Evolutionary conservation across 2,113 vertebrate genomes (phyloP).

Genomic region (Bambusicola thoracicus): DNA sequence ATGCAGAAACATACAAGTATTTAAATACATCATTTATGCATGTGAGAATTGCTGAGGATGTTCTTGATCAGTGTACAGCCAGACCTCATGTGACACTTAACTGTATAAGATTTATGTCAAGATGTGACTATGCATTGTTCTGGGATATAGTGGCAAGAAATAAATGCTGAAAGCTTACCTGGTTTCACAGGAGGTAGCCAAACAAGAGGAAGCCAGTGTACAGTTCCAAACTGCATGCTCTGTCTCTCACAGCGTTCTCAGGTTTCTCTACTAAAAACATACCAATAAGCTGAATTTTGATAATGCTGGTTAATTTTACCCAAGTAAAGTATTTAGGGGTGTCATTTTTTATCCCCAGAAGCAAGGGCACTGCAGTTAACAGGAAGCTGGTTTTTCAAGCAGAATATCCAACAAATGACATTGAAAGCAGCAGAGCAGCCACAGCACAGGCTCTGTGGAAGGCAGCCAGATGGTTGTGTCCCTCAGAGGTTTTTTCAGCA

Average conservation of each 20-base stretch:
- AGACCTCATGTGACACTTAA: neutral
- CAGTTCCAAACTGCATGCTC: neutral
- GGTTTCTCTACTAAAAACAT: neutral
- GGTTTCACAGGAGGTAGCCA: neutral
- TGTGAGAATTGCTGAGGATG: neutral
- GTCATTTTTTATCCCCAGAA: neutral
- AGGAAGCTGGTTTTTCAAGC: neutral
- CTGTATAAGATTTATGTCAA: neutral
- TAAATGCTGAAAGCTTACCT: neutral
- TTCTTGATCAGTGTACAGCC: neutral
- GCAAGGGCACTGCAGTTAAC: neutral
- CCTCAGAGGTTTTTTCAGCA: neutral
- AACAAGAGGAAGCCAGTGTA: neutral
- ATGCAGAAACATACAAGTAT: neutral
- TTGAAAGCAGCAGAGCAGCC: neutral
- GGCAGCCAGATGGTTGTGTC: accelerated
- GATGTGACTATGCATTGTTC: neutral
- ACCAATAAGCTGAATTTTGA: neutral
- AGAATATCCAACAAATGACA: neutral
- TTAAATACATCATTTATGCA: neutral
- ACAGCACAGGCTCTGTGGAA: accelerated
- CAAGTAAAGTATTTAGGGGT: neutral
- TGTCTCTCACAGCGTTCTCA: neutral
- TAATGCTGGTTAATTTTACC: neutral
- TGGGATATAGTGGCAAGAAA: neutral